These are phyloP conservation scores for Amiota communis DNA, from an alignment of 2,888 invertebrate species.

Conservation along the genomic window DNA sequence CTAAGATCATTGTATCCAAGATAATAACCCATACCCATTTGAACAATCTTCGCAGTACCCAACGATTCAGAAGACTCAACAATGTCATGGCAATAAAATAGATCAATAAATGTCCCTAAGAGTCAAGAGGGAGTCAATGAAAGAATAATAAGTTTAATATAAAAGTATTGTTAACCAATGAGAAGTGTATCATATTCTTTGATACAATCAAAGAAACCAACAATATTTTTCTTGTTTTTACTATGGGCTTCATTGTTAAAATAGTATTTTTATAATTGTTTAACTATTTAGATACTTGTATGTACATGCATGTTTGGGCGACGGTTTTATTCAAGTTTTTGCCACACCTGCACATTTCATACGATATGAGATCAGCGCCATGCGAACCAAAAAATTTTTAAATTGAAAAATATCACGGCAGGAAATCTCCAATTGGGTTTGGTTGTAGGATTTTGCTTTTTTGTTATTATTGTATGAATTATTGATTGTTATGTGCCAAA, in stretches of 20 bases:
- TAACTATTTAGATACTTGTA: no score
- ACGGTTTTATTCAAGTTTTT: background rate
- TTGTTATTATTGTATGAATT: constrained; percentile 15
- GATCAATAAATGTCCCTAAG: no score
- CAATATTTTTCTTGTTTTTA: background rate
- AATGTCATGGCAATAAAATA: no score
- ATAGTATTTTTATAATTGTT: background rate
- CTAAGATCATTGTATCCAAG: no score
- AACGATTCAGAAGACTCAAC: no score
- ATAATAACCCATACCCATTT: no score
- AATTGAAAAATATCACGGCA: constrained; percentile 2
- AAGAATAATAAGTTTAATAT: no score
- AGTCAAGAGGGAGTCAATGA: no score
- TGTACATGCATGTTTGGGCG: background rate
- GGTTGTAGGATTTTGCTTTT: constrained; percentile 13
- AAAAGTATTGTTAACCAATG: no score
- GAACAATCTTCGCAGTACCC: no score
- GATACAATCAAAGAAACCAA: background rate
- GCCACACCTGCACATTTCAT: constrained; percentile 24
- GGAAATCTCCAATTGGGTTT: constrained; percentile 7
- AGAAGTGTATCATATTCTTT: no score
- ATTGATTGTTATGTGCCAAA: background rate
- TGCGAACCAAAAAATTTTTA: background rate
- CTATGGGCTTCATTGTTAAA: background rate
- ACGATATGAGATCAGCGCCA: background rate